Conservation (phyloP, 2,888 invertebrate species). For the Diogma glabrata region DNA sequence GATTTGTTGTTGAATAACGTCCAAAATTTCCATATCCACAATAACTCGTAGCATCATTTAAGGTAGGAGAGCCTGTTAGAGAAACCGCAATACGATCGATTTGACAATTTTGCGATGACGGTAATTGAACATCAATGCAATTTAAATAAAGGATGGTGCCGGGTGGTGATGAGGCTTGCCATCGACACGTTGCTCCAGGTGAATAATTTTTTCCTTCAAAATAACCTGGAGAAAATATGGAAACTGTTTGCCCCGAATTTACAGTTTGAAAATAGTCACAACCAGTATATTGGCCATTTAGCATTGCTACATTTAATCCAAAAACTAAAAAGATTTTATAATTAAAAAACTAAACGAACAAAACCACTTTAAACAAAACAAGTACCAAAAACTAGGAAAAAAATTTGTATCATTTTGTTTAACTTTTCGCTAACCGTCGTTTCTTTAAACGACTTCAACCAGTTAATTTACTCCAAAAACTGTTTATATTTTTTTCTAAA, state of each 20-base stretch:
- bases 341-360: no score
- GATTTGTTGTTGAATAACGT: not conserved
- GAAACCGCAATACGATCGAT: not conserved
- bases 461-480: no score
- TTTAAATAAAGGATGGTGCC: slow-evolving; percentile 18
- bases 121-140: not conserved
- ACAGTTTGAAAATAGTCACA: slow-evolving; percentile 22
- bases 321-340: no score
- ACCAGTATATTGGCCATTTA: slow-evolving; percentile 11
- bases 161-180: slow-evolving; percentile 37
- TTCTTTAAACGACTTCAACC: no score
- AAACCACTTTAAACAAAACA: no score
- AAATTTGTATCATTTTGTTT: no score
- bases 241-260: slow-evolving; percentile 31
- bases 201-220: slow-evolving; percentile 37
- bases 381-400: no score
- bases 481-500: no score
- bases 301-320: no score
- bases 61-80: not conserved
- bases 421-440: no score
- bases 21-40: not conserved
- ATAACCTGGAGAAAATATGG: slow-evolving; percentile 40
- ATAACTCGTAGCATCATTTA: not conserved
- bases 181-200: slow-evolving; percentile 37
- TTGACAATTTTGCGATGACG: slow-evolving; percentile 20